These are phyloP conservation scores for Tolmerus cingulatus DNA, from an alignment of 2,888 invertebrate species.

Conservation along the genomic window DNA sequence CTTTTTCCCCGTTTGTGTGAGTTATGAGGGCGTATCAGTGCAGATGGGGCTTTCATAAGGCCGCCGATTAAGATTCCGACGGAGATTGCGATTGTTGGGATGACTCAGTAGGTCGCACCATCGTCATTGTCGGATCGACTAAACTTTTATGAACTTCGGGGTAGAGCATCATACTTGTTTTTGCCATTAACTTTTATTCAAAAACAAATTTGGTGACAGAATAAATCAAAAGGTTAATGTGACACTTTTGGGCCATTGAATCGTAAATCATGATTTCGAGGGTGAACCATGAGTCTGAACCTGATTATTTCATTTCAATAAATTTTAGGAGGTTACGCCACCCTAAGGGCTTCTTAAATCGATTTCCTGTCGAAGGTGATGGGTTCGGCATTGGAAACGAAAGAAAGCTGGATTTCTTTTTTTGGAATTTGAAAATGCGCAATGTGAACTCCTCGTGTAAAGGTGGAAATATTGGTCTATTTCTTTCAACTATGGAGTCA, in stretches of 20 bases:
- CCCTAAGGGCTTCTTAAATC: neutral
- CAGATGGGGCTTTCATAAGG: neutral
- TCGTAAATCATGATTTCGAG: neutral
- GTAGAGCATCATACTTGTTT: neutral
- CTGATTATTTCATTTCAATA: neutral
- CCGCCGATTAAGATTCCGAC: neutral
- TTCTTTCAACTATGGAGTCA: too few species aligned
- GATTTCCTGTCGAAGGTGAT: neutral
- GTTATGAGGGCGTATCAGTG: slow-evolving; percentile 10
- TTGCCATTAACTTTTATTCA: neutral
- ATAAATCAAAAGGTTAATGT: neutral
- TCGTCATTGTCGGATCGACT: neutral
- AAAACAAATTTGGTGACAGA: neutral
- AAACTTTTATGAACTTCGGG: neutral
- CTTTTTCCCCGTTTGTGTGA: neutral
- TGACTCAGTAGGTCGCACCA: neutral
- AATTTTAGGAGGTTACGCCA: neutral
- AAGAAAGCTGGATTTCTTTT: neutral
- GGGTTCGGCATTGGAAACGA: neutral
- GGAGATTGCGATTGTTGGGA: neutral
- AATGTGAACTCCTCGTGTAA: neutral
- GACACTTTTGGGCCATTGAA: neutral
- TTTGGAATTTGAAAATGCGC: neutral
- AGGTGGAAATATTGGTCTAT: too few species aligned
- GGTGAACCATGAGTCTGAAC: neutral